Evolutionary conservation across 2,113 vertebrate genomes (phyloP), one percentile per base, ranked within the genome.

Genomic region (Oplegnathus fasciatus): DNA sequence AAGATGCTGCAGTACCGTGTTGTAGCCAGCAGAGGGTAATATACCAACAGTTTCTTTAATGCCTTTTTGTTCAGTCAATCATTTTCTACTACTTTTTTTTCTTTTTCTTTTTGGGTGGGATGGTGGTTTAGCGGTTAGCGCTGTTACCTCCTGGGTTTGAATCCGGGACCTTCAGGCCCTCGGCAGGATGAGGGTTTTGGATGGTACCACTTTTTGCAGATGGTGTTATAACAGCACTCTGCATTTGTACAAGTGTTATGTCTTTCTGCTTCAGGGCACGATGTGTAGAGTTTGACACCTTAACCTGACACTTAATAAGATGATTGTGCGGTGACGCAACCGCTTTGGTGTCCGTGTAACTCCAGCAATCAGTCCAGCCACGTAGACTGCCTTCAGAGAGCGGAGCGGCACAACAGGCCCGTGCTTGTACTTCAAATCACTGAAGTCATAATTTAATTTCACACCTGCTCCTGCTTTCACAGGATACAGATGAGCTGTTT

Each of bases 391-490:
- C 80, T 57, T 62, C 68, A 62, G 69, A 71, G 22, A 34, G 37
- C 48, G 5, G 8, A 57, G 75, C 28, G 15, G 58, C 67, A 30
- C 71, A 62, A 61, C 90, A 75, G 78, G 83, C 83, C 78, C n/a
- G 5, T 0, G 65, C 83, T 82, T 71, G 80, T 68, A 65, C 71
- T 79, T 76, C 48, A 83, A 74, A 79, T 78, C 74, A 83, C 73
- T 26, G 44, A 69, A 54, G 74, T 67, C 80, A 32, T 86, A 30
- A 80, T 89, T 90, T 80, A 28, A 87, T 84, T 86, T 86, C 87
- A 82, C 91, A 89, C 74, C 87, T 90, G 91, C 85, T 87, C 32
- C 84, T 42, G 75, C 75, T 61, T 84, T 81, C 57, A 66, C 13
- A 60, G 68, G 58, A 52, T 32, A 50, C 44, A 46, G 78, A 78